Percentiles rank a stretch among this genome's conserved stretches.
Evolutionary conservation across 2,113 vertebrate species (phyloP).

Genomic region (Calypte anna): DNA sequence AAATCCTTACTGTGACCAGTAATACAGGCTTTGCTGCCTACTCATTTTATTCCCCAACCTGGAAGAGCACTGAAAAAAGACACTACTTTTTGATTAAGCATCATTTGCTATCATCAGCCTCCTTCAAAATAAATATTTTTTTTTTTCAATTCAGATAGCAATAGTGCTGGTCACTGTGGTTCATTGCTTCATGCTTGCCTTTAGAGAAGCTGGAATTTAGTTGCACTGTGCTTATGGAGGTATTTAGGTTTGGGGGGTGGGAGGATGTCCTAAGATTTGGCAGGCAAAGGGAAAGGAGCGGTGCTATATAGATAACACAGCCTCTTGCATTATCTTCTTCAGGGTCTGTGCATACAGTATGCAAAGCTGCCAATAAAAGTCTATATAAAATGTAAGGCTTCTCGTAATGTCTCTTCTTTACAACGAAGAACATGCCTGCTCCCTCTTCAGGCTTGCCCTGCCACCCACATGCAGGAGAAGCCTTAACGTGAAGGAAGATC

Average conservation of each 20-base stretch:
- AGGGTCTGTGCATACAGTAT: background rate
- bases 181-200: background rate
- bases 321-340: background rate
- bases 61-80: background rate
- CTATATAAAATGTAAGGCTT: background rate
- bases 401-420: background rate
- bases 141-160: background rate
- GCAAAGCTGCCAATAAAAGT: background rate
- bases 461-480: rapidly evolving
- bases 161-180: background rate
- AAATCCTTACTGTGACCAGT: background rate
- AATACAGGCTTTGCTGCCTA: background rate
- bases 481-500: background rate
- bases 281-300: background rate
- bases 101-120: background rate
- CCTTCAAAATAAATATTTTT: background rate
- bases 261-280: background rate
- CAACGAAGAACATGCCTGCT: background rate
- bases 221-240: background rate
- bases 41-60: background rate
- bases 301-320: background rate
- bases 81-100: background rate
- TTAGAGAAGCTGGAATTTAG: background rate
- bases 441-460: background rate
- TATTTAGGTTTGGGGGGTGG: background rate